Base-by-base conservation (phyloP, 2,113 vertebrate genomes). In the Donacobius atricapilla region DNA sequence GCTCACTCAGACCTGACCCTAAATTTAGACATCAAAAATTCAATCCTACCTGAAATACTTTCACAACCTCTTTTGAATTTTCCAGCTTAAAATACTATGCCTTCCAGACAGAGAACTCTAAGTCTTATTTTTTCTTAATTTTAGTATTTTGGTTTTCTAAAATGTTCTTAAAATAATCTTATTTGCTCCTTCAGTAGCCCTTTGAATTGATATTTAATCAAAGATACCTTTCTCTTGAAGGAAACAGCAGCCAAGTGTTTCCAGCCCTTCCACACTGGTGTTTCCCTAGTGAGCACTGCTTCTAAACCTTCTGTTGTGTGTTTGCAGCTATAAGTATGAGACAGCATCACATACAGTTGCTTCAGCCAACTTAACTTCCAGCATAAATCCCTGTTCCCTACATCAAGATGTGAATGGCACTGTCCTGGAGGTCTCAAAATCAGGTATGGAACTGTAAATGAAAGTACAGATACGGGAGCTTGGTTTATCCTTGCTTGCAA, bases 301-400 rank as follows among this genome's bases (percentile, higher is more conserved):
- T 54, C 66, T 94, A 83, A 94, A 87, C 21, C 8, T 75, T 13
- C 20, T 75, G 3, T 85, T 95, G 33, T 90, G 33, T 96, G 56
- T 80, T 97, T 93, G 75, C 79, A 98, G 98, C 95, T 98, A 98
- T 22, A 98, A 97, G 27, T 98, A 97, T 82, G 97, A 98, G 58
- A 63, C 94, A 85, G 4, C 93, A 63, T 47, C 54, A 10, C 44
- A 54, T 3, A 8, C 25, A 44, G 16, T 37, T 53, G n/a, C 78
- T 69, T 76, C 91, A 78, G 61, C 24, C 44, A 98, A 97, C 88
- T 45, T 75, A 47, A 96, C 72, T 28, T 87, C 87, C 77, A 83
- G 39, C 35, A 23, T 96, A 16, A 77, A 91, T 14, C 95, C 89
- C 10, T 98, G 98, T 39, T 91, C 60, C 45, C 30, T 15, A 1